phyloP scores from a whole-genome alignment of 1,140 invertebrate species.

The Dinothrombium tinctorium region DNA sequence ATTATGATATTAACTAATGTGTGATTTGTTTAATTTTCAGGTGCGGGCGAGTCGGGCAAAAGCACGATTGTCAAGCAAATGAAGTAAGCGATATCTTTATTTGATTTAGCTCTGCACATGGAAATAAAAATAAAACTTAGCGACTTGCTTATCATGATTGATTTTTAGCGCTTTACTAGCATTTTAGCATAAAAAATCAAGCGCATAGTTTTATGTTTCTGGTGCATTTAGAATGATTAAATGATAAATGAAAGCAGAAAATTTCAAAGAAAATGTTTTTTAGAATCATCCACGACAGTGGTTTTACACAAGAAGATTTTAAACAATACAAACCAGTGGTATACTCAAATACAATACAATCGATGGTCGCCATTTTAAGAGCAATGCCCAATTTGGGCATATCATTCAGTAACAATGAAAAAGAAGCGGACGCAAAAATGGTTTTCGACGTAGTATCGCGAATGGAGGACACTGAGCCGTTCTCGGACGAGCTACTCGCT shows the following conservation, averaged over 20 bases:
- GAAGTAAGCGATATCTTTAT: conserved; percentile 18
- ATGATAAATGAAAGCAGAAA: too few relatives aligned
- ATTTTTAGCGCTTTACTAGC: too few relatives aligned
- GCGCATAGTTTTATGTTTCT: too few relatives aligned
- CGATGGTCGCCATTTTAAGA: conserved; percentile 90
- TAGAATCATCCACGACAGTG: conserved; percentile 43
- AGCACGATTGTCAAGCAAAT: conserved; percentile 51
- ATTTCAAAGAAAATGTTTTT: too few relatives aligned
- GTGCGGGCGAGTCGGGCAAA: conserved; percentile 90
- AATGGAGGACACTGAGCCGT: conserved; percentile 99
- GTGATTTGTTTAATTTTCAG: conserved; percentile 16
- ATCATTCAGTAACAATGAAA: conserved; percentile 38
- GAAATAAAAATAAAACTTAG: too few relatives aligned
- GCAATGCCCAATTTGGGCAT: conserved; percentile 97
- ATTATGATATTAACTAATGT: too few relatives aligned
- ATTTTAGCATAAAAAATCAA: too few relatives aligned
- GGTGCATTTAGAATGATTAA: too few relatives aligned
- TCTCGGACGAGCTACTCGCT: conserved; percentile 85
- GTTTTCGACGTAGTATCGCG: conserved; percentile 96
- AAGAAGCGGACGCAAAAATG: conserved; percentile 82
- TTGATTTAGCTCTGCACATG: not conserved
- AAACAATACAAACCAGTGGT: conserved; percentile 28
- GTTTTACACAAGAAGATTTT: conserved; percentile 21
- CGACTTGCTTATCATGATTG: too few relatives aligned
- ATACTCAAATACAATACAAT: conserved; percentile 99